Conservation (phyloP, 2,888 invertebrate genomes). For the Metallyticus violacea region DNA sequence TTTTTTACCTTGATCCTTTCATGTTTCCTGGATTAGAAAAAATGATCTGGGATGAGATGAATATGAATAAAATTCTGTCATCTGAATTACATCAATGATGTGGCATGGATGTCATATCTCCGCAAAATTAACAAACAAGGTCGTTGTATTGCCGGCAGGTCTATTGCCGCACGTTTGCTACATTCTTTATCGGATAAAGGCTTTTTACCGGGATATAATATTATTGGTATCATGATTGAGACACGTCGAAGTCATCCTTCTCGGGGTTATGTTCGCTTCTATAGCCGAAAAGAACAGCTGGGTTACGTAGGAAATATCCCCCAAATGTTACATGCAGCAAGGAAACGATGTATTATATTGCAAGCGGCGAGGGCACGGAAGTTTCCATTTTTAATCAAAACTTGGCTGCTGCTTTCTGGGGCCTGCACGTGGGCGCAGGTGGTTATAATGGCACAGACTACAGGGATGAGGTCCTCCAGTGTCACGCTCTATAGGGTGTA, state of each 20-base stretch:
- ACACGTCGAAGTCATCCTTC: slow-evolving; percentile 5
- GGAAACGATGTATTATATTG: slow-evolving; percentile 20
- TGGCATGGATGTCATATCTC: too few species aligned
- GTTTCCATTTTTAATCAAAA: slow-evolving; percentile 30
- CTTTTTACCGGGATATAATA: neutral
- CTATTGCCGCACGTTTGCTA: neutral
- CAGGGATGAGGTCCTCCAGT: neutral
- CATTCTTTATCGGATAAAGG: neutral
- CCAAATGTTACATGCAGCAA: slow-evolving; percentile 19
- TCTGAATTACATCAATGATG: too few species aligned
- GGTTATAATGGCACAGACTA: slow-evolving; percentile 9
- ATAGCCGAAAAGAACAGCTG: slow-evolving; percentile 15
- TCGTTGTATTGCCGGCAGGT: neutral
- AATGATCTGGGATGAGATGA: too few species aligned
- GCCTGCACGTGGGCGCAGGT: slow-evolving; percentile 6
- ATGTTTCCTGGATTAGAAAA: too few species aligned
- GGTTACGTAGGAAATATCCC: slow-evolving; percentile 7
- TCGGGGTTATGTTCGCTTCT: neutral
- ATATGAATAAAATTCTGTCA: too few species aligned
- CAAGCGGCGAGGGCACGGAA: slow-evolving; percentile 5
- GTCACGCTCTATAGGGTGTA: neutral
- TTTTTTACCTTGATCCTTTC: too few species aligned
- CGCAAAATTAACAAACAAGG: neutral
- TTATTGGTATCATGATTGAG: neutral
- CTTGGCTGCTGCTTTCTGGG: neutral